phyloP scores from a whole-genome alignment of 2,888 invertebrate genomes.

The Dicyrtoma fusca region DNA sequence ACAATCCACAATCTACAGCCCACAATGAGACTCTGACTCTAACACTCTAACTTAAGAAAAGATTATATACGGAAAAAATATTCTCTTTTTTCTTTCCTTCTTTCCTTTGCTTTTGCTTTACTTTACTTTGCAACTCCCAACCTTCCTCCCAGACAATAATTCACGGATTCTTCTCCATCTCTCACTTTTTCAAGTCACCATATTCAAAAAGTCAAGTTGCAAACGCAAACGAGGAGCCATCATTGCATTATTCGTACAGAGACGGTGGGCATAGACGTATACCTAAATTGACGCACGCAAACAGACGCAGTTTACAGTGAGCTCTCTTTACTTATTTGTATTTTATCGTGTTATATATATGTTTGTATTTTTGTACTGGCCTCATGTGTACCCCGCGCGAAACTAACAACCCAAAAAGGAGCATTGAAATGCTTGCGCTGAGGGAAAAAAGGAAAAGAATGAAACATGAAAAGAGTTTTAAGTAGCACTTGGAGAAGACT shows the following conservation, averaged over 20 bases:
- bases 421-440: too few relatives aligned
- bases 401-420: too few relatives aligned
- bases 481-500: slow-evolving; percentile 12
- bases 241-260: too few relatives aligned
- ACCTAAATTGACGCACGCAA: background rate
- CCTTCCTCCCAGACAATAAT: slow-evolving; percentile 11
- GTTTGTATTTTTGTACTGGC: too few relatives aligned
- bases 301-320: background rate
- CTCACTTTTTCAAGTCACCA: slow-evolving; percentile 32
- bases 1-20: slow-evolving; percentile 11
- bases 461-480: slow-evolving; percentile 11
- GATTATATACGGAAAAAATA: slow-evolving; percentile 32
- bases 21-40: slow-evolving; percentile 23
- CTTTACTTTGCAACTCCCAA: slow-evolving; percentile 21
- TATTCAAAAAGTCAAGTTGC: slow-evolving; percentile 22
- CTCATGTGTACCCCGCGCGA: too few relatives aligned
- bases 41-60: slow-evolving; percentile 5
- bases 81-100: slow-evolving; percentile 15
- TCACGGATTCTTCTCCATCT: slow-evolving; percentile 33
- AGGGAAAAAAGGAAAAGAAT: background rate
- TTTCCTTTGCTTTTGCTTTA: slow-evolving; percentile 10
- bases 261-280: background rate
- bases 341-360: too few relatives aligned
- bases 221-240: too few relatives aligned
- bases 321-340: too few relatives aligned